Evolutionary conservation across 1,140 invertebrate genomes (phyloP).

Genomic region (Pachypeltis micranthus): DNA sequence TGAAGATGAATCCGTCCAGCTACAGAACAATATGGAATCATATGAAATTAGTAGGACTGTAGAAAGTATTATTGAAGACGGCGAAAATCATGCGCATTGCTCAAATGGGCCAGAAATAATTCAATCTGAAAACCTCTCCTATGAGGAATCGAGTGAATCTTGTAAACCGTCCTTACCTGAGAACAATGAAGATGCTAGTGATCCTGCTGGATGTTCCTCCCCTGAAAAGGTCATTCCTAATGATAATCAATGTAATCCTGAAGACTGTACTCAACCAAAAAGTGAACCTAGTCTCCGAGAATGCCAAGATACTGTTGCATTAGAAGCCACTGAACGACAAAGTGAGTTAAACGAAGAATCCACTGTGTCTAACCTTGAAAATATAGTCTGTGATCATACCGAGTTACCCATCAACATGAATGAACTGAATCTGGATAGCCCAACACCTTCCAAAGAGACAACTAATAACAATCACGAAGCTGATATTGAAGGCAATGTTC

Average conservation of each 20-base stretch:
- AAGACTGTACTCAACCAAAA: not conserved
- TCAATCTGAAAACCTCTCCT: not conserved
- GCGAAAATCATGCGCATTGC: conserved; percentile 8
- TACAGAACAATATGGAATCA: not conserved
- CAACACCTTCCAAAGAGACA: too few species aligned
- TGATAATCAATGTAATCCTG: not conserved
- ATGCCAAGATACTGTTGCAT: not conserved
- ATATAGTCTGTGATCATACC: conserved; percentile 5
- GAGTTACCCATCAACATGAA: conserved; percentile 10
- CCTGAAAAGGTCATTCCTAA: not conserved
- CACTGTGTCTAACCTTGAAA: not conserved
- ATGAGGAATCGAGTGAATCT: not conserved
- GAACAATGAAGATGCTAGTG: not conserved
- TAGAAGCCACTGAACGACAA: not conserved
- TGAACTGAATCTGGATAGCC: not conserved
- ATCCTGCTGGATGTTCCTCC: not conserved
- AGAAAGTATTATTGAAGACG: not conserved
- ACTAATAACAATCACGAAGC: conserved; percentile 14
- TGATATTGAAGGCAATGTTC: conserved; percentile 4
- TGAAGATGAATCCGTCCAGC: conserved; percentile 24
- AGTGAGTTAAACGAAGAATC: too few species aligned
- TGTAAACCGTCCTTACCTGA: conserved; percentile 1
- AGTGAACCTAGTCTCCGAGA: not conserved
- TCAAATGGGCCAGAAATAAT: conserved; percentile 1
- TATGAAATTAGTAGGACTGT: conserved; percentile 10